phyloP scores from a whole-genome alignment of 2,797 vertebrate genomes.

The Echiichthys vipera region DNA sequence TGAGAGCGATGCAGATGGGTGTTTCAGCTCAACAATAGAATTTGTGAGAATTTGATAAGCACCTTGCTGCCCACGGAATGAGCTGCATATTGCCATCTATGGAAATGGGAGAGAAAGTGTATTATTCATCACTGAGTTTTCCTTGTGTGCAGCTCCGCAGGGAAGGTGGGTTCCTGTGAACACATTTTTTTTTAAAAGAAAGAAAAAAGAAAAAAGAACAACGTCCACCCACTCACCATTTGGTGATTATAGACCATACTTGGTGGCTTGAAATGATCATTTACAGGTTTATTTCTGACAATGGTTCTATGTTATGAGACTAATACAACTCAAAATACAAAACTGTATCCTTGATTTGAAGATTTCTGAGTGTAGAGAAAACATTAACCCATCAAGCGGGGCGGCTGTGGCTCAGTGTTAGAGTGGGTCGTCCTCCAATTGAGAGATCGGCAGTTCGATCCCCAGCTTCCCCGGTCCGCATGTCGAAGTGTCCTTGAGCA shows the following conservation, averaged over 20 bases:
- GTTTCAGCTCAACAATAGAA: too few species aligned
- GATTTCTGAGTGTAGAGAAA: neutral
- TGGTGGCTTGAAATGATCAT: conserved; percentile 37
- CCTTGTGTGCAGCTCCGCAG: conserved; percentile 39
- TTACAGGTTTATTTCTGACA: conserved; percentile 47
- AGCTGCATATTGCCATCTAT: neutral
- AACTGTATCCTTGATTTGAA: neutral
- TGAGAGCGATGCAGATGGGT: too few species aligned
- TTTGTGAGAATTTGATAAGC: neutral
- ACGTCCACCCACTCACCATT: conserved; percentile 76
- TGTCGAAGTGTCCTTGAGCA: too few species aligned
- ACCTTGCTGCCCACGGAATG: neutral
- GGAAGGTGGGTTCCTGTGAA: conserved; percentile 60
- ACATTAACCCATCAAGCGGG: neutral
- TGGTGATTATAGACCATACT: conserved; percentile 47
- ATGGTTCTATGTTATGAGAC: neutral
- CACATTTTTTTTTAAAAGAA: conserved; percentile 22
- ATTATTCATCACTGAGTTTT: conserved; percentile 49
- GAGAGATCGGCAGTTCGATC: too few species aligned
- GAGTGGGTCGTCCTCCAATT: too few species aligned
- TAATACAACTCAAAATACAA: neutral
- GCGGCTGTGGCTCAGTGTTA: too few species aligned
- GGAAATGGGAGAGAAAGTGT: conserved; percentile 30
- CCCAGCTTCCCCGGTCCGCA: too few species aligned
- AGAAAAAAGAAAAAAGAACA: too few species aligned